Evolutionary conservation across 2,113 vertebrate species (phyloP).

Genomic region (Thunnus thynnus): DNA sequence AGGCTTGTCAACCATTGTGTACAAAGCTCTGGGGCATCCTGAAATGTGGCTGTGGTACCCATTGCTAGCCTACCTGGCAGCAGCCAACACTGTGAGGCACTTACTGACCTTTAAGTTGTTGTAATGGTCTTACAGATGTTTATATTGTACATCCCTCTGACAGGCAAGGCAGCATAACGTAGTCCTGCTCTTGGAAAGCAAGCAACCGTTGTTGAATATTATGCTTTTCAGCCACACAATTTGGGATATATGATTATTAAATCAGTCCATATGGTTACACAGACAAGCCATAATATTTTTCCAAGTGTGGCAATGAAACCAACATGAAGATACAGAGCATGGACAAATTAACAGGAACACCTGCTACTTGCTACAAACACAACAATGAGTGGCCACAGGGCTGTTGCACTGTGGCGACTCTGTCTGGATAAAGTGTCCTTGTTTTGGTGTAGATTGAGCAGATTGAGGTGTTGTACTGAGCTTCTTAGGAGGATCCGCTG

Average conservation of each 20-base stretch:
- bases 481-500: conserved; percentile 47
- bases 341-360: not conserved
- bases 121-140: conserved; percentile 20
- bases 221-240: not conserved
- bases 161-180: not conserved
- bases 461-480: conserved; percentile 47
- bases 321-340: not conserved
- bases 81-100: not conserved
- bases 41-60: not conserved
- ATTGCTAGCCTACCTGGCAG: not conserved
- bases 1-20: conserved; percentile 14
- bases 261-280: not conserved
- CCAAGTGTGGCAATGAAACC: not conserved
- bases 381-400: not conserved
- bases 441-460: conserved; percentile 37
- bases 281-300: not conserved
- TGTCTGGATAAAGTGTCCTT: conserved; percentile 17
- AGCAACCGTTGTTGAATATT: not conserved
- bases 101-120: not conserved
- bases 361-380: too few relatives aligned
- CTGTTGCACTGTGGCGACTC: not conserved
- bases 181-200: not conserved
- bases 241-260: not conserved
- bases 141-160: conserved; percentile 1
- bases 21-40: conserved; percentile 13